Conservation (phyloP, 2,888 invertebrate species). For the Dicranocentrus wangi region DNA sequence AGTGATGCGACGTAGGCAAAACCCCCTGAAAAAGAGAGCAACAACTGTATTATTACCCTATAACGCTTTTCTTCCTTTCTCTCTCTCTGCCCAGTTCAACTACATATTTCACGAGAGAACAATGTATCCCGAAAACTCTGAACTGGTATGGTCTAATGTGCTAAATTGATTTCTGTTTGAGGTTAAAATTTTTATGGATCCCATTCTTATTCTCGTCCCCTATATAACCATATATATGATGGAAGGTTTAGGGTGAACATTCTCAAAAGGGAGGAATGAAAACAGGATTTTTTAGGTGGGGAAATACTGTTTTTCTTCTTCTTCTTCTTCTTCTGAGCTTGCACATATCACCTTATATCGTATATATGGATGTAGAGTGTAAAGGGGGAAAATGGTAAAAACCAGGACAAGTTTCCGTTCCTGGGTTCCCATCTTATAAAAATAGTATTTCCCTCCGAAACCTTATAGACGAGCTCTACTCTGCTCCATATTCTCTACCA, state of each 20-base stretch:
- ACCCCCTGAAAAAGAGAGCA: slow-evolving; percentile 21
- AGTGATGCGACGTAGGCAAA: neutral
- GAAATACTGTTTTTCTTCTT: slow-evolving; percentile 11
- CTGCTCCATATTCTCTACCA: neutral
- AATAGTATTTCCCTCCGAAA: neutral
- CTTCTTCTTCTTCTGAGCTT: too few relatives aligned
- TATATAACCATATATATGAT: too few relatives aligned
- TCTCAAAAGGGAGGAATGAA: neutral
- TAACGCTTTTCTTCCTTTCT: neutral
- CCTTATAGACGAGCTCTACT: too few relatives aligned
- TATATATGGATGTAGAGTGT: too few relatives aligned
- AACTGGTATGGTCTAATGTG: slow-evolving; percentile 27
- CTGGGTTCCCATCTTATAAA: neutral
- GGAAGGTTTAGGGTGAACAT: too few relatives aligned
- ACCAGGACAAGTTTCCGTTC: slow-evolving; percentile 32
- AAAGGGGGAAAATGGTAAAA: slow-evolving; percentile 19
- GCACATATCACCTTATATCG: too few relatives aligned
- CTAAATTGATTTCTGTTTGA: slow-evolving; percentile 58
- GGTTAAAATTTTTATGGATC: slow-evolving; percentile 41
- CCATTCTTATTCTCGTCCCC: slow-evolving; percentile 8
- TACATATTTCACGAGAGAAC: neutral
- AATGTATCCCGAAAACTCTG: neutral
- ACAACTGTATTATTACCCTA: slow-evolving; percentile 26
- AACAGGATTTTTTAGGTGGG: neutral
- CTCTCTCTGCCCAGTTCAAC: too few relatives aligned